These are phyloP conservation scores for Centruroides sculpturatus DNA, from an alignment of 1,140 invertebrate species.

Conservation along the genomic window DNA sequence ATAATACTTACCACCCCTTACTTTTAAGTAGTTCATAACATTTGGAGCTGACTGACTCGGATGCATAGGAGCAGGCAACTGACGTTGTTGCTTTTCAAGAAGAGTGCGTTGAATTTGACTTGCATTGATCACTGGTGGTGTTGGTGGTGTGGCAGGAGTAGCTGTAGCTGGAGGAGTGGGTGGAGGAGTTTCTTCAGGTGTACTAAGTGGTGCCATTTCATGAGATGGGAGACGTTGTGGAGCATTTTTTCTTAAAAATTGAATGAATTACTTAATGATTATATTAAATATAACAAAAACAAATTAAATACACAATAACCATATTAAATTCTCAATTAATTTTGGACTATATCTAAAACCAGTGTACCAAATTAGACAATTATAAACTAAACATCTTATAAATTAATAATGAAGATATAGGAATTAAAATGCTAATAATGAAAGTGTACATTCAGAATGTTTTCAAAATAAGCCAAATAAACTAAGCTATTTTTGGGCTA, in stretches of 20 bases:
- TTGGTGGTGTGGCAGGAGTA: slow-evolving; percentile 5
- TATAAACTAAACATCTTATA: too few relatives aligned
- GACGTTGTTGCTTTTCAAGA: slow-evolving; percentile 6
- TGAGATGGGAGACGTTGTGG: slow-evolving; percentile 10
- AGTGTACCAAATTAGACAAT: too few relatives aligned
- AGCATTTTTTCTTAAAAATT: slow-evolving; percentile 12
- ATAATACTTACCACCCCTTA: slow-evolving; percentile 16
- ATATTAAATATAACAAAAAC: too few relatives aligned
- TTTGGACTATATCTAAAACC: too few relatives aligned
- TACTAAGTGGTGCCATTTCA: slow-evolving; percentile 1
- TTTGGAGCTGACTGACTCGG: slow-evolving; percentile 19
- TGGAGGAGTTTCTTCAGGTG: slow-evolving; percentile 14
- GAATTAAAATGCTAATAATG: too few relatives aligned
- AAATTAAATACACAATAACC: too few relatives aligned
- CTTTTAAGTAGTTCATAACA: slow-evolving; percentile 21
- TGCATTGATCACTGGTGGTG: slow-evolving; percentile 3
- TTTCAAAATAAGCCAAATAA: too few relatives aligned
- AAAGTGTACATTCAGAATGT: too few relatives aligned
- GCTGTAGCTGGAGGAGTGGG: slow-evolving; percentile 12
- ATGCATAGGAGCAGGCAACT: slow-evolving; percentile 2
- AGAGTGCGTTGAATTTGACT: neutral
- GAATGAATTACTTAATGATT: too few relatives aligned
- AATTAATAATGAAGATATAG: too few relatives aligned
- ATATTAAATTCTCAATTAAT: too few relatives aligned
- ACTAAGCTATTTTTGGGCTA: too few relatives aligned